Evolutionary conservation across 2,797 vertebrate species (phyloP).

Genomic region (Danio tinwini): DNA sequence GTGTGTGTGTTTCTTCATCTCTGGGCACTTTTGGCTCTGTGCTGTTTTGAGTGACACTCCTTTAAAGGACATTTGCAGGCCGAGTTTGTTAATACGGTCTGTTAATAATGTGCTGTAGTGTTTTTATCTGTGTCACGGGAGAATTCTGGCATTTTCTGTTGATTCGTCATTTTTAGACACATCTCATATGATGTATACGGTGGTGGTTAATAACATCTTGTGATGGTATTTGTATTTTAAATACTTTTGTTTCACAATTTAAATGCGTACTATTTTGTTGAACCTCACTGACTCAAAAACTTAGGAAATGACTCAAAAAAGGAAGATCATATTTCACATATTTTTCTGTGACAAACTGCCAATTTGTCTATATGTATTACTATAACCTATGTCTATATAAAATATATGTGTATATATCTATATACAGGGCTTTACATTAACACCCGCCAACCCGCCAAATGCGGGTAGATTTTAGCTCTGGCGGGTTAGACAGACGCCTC

Average conservation of each 20-base stretch:
- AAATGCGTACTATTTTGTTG: no score
- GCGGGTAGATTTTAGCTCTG: no score
- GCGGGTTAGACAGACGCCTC: no score
- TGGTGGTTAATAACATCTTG: background rate
- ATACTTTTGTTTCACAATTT: background rate
- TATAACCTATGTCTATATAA: no score
- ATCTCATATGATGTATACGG: background rate
- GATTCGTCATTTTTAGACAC: background rate
- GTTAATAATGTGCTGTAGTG: background rate
- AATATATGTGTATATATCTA: no score
- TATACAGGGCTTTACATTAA: no score
- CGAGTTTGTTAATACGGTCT: background rate
- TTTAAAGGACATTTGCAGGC: background rate
- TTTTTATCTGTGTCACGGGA: background rate
- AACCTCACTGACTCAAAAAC: no score
- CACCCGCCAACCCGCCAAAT: no score
- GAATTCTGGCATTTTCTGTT: background rate
- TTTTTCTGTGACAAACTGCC: no score
- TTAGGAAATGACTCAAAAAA: no score
- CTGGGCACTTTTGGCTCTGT: background rate
- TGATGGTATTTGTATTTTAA: background rate
- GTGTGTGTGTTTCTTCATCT: constrained; percentile 24
- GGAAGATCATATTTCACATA: no score
- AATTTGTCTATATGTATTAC: no score
- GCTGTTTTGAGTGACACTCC: background rate